phyloP scores from a whole-genome alignment of 2,113 vertebrate species.

The Corythornis vintsioides region DNA sequence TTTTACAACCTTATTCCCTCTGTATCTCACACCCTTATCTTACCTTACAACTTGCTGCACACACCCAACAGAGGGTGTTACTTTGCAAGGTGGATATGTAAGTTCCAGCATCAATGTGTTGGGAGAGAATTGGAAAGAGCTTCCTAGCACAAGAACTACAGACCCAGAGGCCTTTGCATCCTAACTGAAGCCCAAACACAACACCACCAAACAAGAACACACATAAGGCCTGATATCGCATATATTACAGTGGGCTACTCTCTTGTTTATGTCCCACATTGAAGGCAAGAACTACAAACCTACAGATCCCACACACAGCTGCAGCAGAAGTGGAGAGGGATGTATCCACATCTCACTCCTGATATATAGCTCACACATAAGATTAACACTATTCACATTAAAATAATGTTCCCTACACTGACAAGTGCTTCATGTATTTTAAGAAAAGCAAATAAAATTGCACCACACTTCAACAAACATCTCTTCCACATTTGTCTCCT shows the following conservation, averaged over 20 bases:
- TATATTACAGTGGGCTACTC: background rate
- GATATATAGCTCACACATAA: background rate
- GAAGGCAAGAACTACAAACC: background rate
- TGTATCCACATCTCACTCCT: background rate
- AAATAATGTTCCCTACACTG: background rate
- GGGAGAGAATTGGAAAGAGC: background rate
- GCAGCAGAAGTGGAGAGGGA: background rate
- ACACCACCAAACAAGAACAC: fast-evolving
- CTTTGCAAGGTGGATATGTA: background rate
- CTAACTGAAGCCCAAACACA: background rate
- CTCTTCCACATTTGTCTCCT: background rate
- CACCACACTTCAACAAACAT: background rate
- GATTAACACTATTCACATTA: background rate
- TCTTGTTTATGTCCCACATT: background rate
- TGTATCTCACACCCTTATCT: background rate
- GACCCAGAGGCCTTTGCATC: background rate
- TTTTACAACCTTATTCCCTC: background rate
- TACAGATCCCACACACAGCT: fast-evolving
- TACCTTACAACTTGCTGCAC: background rate
- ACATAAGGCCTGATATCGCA: background rate
- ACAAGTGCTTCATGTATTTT: background rate
- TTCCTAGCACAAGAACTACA: background rate
- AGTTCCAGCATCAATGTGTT: background rate
- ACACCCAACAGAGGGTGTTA: fast-evolving
- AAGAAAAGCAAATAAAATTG: background rate